These are phyloP conservation scores for Drosophila quasianomalipes DNA, from an alignment of 2,888 invertebrate species.

Conservation along the genomic window DNA sequence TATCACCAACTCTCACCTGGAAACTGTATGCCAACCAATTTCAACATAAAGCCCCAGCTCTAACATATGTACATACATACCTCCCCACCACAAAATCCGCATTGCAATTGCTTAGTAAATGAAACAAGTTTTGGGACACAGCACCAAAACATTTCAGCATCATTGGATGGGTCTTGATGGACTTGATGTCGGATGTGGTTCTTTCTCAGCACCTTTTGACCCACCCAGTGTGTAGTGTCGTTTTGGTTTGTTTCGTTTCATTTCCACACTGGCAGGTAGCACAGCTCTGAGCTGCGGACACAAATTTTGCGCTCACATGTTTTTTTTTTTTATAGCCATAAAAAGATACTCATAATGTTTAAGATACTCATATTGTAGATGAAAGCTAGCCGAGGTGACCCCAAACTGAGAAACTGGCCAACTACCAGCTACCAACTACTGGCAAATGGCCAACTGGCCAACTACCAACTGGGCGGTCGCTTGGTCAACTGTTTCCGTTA, in stretches of 20 bases:
- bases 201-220: slow-evolving; percentile 81
- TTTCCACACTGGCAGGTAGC: slow-evolving; percentile 24
- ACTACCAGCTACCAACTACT: slow-evolving; percentile 24
- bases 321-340: slow-evolving; percentile 64
- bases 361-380: slow-evolving; percentile 57
- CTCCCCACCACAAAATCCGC: background rate
- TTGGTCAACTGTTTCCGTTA: slow-evolving; percentile 68
- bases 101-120: slow-evolving; percentile 15
- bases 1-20: slow-evolving; percentile 6
- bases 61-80: too few relatives aligned
- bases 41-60: slow-evolving; percentile 35
- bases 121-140: slow-evolving; percentile 59
- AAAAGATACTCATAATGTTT: slow-evolving; percentile 54
- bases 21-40: slow-evolving; percentile 11
- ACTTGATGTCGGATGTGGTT: slow-evolving; percentile 37
- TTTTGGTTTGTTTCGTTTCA: slow-evolving; percentile 27
- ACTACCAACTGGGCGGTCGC: slow-evolving; percentile 40
- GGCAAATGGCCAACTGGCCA: slow-evolving; percentile 8
- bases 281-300: background rate
- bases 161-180: slow-evolving; percentile 26
- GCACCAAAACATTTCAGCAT: slow-evolving; percentile 53
- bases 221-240: slow-evolving; percentile 42
- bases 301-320: slow-evolving; percentile 45
- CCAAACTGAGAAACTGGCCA: slow-evolving; percentile 56
- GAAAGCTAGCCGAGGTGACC: slow-evolving; percentile 71